phyloP scores from a whole-genome alignment of 2,888 invertebrate species.

The Drosophila aldrichi region DNA sequence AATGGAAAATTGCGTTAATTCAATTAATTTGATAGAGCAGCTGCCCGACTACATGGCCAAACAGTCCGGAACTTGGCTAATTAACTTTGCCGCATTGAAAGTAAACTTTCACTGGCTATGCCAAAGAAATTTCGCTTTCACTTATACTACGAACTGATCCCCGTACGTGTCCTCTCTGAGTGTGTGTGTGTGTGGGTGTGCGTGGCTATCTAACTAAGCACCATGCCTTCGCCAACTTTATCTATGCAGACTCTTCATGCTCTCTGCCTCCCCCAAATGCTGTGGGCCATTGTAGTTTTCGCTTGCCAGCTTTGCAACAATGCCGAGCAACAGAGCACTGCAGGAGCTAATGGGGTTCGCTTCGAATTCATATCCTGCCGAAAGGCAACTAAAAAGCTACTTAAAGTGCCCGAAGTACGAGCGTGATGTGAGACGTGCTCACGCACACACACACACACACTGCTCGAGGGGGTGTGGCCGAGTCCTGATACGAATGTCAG shows the following conservation, averaged over 20 bases:
- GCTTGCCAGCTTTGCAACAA: constrained; percentile 20
- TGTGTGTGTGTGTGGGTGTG: constrained; percentile 18
- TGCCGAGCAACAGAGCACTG: constrained; percentile 2
- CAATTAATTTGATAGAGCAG: constrained; percentile 35
- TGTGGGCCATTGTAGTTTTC: constrained; percentile 20
- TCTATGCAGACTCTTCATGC: background rate
- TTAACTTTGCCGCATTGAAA: constrained; percentile 58
- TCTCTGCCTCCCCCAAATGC: constrained; percentile 13
- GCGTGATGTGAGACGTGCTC: constrained; percentile 8
- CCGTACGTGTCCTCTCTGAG: constrained; percentile 14
- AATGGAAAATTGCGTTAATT: constrained; percentile 38
- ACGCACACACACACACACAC: background rate
- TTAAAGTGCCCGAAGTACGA: background rate
- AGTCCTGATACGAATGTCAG: constrained; percentile 10
- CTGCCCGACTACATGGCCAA: constrained; percentile 9
- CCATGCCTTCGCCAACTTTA: background rate
- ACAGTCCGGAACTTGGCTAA: constrained; percentile 54
- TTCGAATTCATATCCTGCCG: constrained; percentile 1
- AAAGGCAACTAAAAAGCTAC: constrained; percentile 5
- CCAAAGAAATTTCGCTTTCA: constrained; percentile 26
- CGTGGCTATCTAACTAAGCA: constrained; percentile 3
- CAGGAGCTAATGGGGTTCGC: constrained; percentile 36
- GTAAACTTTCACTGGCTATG: constrained; percentile 49
- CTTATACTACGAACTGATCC: constrained; percentile 6
- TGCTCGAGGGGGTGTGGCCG: background rate